Percentiles rank a stretch among this genome's conserved stretches.
Conservation (phyloP, 1,140 invertebrate genomes). For the Aleiodes sp. region DNA sequence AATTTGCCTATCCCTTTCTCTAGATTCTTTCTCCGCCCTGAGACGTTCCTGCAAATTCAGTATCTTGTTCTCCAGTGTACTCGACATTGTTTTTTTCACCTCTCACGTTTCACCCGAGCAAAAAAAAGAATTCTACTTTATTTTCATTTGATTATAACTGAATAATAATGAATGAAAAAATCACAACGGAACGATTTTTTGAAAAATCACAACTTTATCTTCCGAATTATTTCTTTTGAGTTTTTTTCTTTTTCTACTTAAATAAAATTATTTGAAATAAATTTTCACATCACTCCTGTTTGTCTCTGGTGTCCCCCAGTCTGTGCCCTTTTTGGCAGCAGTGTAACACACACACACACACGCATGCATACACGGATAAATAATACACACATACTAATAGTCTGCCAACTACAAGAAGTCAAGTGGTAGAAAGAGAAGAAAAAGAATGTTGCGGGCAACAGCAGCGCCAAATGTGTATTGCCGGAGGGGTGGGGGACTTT, state of each 20-base stretch:
- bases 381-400: not conserved
- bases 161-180: slow-evolving; percentile 4
- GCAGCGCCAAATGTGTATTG: not conserved
- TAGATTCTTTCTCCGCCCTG: slow-evolving; percentile 73
- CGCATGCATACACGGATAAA: not conserved
- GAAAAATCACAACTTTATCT: not conserved
- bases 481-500: no score
- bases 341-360: slow-evolving; percentile 3
- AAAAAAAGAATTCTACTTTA: not conserved
- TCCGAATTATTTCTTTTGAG: not conserved
- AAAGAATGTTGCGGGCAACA: not conserved
- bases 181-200: not conserved
- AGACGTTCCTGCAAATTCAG: slow-evolving; percentile 73
- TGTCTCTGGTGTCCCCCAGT: slow-evolving; percentile 24
- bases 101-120: not conserved
- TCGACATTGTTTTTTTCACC: slow-evolving; percentile 52
- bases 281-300: slow-evolving; percentile 34
- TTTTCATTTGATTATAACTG: not conserved
- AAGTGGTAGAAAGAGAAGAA: slow-evolving; percentile 9
- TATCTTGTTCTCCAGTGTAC: slow-evolving; percentile 71
- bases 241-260: not conserved
- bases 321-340: slow-evolving; percentile 57
- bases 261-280: not conserved
- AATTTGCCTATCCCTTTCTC: slow-evolving; percentile 62
- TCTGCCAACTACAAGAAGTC: not conserved